phyloP scores from a whole-genome alignment of 2,888 invertebrate species.

The Mesoligia furuncula region DNA sequence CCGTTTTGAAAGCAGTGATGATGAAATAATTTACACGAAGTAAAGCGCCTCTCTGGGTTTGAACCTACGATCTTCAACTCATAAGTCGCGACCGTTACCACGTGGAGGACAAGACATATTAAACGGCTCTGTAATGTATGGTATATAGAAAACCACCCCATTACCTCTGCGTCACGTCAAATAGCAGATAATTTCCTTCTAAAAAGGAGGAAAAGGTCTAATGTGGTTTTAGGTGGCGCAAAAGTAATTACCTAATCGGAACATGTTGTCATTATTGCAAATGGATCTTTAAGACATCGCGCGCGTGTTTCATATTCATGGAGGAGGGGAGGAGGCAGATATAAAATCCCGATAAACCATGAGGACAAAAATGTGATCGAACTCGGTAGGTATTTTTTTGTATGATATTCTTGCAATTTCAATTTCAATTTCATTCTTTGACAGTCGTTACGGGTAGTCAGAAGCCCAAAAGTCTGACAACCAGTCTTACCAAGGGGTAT shows the following conservation, averaged over 20 bases:
- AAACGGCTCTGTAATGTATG: neutral
- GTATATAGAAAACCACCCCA: neutral
- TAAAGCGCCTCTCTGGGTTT: too few species aligned
- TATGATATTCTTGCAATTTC: neutral
- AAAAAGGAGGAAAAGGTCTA: neutral
- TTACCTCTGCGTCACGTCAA: neutral
- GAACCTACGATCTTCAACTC: too few species aligned
- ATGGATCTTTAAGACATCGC: neutral
- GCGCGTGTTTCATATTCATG: neutral
- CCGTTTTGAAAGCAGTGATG: too few species aligned
- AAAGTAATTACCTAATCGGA: neutral
- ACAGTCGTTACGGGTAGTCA: too few species aligned
- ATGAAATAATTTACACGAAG: too few species aligned
- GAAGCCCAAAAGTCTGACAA: too few species aligned
- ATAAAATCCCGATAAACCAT: neutral
- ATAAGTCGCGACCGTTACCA: too few species aligned
- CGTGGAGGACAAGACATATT: neutral
- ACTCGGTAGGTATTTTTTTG: neutral
- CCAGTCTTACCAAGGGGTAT: too few species aligned
- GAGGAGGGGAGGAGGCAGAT: neutral
- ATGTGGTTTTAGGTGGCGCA: neutral
- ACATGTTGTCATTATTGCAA: neutral
- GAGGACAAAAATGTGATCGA: neutral
- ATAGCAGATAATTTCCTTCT: too few species aligned
- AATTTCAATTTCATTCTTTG: too few species aligned